Evolutionary conservation across 2,797 vertebrate species (phyloP), one percentile per base, ranked within the genome.

Genomic region (Myotis pilosus): DNA sequence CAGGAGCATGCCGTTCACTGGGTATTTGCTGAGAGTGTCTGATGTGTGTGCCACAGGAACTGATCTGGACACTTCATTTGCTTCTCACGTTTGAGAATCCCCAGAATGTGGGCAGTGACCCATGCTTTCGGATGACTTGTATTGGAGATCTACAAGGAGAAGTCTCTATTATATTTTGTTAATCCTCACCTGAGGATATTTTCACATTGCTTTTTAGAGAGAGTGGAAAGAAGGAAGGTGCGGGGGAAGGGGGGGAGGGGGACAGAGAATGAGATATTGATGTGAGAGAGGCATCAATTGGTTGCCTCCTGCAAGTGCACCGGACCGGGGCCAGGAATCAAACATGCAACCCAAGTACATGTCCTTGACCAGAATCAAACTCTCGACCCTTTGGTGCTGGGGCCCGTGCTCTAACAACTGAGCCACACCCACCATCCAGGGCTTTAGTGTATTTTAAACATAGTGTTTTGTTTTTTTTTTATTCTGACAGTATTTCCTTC

Each of bases 401-500:
- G 30, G 62, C 15, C 62, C 6, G 1, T 4, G 6, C 62, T 64
- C 62, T 64, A 64, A n/a, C 62, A n/a, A 16, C 16, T n/a, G 30
- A 1, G 15, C 30, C 16, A 64, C 62, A 8, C 62, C 16, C 30
- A 30, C 60, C 6, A 2, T 13, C 62, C 62, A n/a, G 30, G 30
- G 30, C 92, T 85, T 72, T 57, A 78, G 76, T 86, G 64, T 76
- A 95, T 92, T 80, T 96, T 93, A 95, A 89, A 95, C 68, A 69
- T 5, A 55, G 38, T 47, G 44, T 47, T 25, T 25, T 57, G 25
- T 57, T 25, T 28, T 25, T 28, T 84, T 87, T 72, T 84, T 11
- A 51, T 94, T 89, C 64, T 84, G 30, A 88, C n/a, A 78, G 44
- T 84, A 79, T 71, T 95, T 91, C 79, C n/a, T 82, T 38, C 69